Conservation (phyloP, 2,888 invertebrate genomes). For the Neoaliturus tenellus region DNA sequence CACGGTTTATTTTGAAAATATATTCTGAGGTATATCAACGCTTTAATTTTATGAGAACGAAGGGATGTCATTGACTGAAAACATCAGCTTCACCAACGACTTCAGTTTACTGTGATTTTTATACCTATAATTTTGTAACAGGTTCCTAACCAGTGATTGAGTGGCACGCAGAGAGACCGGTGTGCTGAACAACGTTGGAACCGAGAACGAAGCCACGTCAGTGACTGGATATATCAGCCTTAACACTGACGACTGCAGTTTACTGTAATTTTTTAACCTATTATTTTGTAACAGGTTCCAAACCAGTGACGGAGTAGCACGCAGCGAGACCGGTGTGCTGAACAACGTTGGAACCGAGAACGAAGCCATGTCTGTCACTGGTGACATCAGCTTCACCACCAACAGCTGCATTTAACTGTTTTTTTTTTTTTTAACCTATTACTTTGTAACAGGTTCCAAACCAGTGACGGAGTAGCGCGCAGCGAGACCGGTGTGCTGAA, state of each 20-base stretch:
- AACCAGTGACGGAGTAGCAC: conserved; percentile 76
- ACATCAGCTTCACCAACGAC: no score
- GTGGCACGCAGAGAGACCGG: conserved; percentile 74
- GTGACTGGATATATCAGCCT: not conserved
- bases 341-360: conserved; percentile 65
- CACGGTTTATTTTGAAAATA: no score
- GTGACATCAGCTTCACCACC: conserved; percentile 65
- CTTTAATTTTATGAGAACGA: no score
- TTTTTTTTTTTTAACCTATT: no score
- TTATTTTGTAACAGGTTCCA: conserved; percentile 70
- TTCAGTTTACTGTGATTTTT: no score
- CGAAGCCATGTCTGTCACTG: conserved; percentile 63
- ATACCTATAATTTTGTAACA: conserved; percentile 59
- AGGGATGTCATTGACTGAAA: no score
- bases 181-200: conserved; percentile 68
- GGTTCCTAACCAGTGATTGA: conserved; percentile 76
- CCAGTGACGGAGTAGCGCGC: conserved; percentile 76
- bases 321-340: conserved; percentile 73
- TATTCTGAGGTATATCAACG: no score
- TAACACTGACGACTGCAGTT: not conserved
- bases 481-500: conserved; percentile 73
- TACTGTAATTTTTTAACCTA: not conserved
- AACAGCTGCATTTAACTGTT: conserved; percentile 24
- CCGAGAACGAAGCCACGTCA: conserved; percentile 58
- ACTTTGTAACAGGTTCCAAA: conserved; percentile 72